Evolutionary conservation across 2,888 invertebrate genomes (phyloP).

Genomic region (Leptothorax acervorum): DNA sequence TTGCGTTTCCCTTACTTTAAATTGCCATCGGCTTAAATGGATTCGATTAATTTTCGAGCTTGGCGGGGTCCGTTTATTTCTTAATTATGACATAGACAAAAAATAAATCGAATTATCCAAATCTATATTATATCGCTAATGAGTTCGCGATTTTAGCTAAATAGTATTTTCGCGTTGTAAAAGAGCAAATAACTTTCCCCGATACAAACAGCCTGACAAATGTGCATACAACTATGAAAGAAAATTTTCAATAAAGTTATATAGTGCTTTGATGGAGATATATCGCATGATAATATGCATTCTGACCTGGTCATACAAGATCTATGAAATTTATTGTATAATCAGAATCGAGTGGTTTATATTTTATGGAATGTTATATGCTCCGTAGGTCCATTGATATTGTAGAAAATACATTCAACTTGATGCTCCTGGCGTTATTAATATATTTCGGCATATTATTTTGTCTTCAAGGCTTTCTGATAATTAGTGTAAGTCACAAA

Average conservation of each 20-base stretch:
- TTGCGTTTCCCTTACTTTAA: not conserved
- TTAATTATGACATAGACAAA: not conserved
- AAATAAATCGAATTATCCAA: not conserved
- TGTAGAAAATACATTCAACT: constrained; percentile 72
- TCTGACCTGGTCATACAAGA: no score
- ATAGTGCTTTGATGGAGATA: not conserved
- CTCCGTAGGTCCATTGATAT: constrained; percentile 59
- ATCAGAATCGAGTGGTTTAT: no score
- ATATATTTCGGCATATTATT: constrained; percentile 70
- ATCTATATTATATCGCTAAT: not conserved
- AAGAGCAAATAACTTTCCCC: not conserved
- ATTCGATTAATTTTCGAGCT: not conserved
- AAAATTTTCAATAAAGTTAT: not conserved
- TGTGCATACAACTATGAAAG: not conserved
- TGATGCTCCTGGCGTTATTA: constrained; percentile 71
- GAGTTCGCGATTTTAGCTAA: not conserved
- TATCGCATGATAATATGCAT: not conserved
- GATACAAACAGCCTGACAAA: not conserved
- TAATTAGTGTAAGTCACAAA: constrained; percentile 67
- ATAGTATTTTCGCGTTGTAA: not conserved
- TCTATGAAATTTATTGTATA: no score
- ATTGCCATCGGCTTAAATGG: not conserved
- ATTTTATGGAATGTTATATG: not conserved
- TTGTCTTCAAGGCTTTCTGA: constrained; percentile 75
- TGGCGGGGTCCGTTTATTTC: not conserved